Evolutionary conservation across 1,140 invertebrate genomes (phyloP).

Genomic region (Bombus picipes): DNA sequence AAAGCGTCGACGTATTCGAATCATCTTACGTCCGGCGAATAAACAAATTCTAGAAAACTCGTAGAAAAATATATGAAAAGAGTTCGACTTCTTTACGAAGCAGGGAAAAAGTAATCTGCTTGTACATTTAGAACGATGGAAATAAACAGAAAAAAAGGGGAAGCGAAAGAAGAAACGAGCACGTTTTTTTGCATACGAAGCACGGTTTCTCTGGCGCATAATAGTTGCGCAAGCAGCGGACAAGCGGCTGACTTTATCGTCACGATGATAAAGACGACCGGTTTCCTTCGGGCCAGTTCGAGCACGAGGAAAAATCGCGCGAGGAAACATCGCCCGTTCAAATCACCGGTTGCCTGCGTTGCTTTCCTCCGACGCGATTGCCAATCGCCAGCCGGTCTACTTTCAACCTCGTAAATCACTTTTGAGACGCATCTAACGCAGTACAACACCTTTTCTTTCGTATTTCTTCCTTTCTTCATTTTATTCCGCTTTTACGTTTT

Average conservation of each 20-base stretch:
- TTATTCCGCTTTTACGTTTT: not conserved
- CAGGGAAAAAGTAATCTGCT: not conserved
- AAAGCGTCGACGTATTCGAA: too few relatives aligned
- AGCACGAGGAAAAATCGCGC: constrained; percentile 20
- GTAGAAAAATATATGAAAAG: too few relatives aligned
- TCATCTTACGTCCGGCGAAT: too few relatives aligned
- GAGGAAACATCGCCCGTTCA: constrained; percentile 25
- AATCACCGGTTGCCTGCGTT: not conserved
- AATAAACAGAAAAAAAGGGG: not conserved
- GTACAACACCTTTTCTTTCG: not conserved
- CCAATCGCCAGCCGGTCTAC: constrained; percentile 26
- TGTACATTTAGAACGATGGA: not conserved
- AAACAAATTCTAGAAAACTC: too few relatives aligned
- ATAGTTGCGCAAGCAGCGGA: constrained; percentile 63
- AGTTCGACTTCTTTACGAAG: not conserved
- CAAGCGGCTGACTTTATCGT: constrained; percentile 68
- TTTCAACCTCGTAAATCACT: constrained; percentile 19
- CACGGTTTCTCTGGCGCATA: constrained; percentile 50
- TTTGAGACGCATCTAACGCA: not conserved
- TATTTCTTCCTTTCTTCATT: not conserved
- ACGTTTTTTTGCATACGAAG: constrained; percentile 40
- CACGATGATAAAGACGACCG: constrained; percentile 62
- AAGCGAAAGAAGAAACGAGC: not conserved
- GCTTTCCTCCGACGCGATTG: constrained; percentile 12
- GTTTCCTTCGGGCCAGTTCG: not conserved